Base-by-base conservation (phyloP, 2,888 invertebrate genomes). In the Pseudanteris insignis region DNA sequence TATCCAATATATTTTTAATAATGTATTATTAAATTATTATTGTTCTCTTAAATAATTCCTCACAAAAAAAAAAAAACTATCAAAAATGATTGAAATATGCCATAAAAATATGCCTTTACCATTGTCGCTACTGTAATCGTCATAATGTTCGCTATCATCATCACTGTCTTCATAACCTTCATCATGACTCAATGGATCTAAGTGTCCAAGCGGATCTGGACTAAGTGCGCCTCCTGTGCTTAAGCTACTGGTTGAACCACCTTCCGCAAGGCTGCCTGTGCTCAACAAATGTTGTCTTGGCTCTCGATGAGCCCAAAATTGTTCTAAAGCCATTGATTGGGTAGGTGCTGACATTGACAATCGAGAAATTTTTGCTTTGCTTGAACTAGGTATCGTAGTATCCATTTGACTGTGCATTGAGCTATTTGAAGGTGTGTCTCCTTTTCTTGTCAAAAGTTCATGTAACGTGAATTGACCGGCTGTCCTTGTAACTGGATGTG, bases 311-410 rank as follows among this genome's bases (percentile, higher is more conserved):
- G 89, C 89, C 94, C 94, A 94, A 63, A 94, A 89, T 81, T 89
- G 81, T 66, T 93, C 93, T 69, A 90, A 81, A 18, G 90, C 90
- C 65, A 90, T 85, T 1, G 75, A 70, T 78, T 92, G 91, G 46
- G 92, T 91, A 2, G 93, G 93, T 15, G 94, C 94, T 38, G 94
- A 94, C 36, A 92, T 91, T 2, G 92, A 93, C 2, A 94, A 83
- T 54, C 92, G 86, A 18, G 89, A 86, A 59, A 84, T 82, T 59
- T 83, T 80, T 66, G 83, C 80, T 62, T 82, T 83, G n/a, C 65
- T 67, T 5, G 64, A 58, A 34, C 58, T 43, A 2, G 59, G 41
- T 14, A 57, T 51, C 25, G 44, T 51, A 7, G 64, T 60, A 25
- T 76, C 75, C 63, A 68, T 53, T 30, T 72, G 71, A 28, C 48